These are phyloP conservation scores for Drosophila helvetica DNA, from an alignment of 2,888 invertebrate species.

Conservation along the genomic window DNA sequence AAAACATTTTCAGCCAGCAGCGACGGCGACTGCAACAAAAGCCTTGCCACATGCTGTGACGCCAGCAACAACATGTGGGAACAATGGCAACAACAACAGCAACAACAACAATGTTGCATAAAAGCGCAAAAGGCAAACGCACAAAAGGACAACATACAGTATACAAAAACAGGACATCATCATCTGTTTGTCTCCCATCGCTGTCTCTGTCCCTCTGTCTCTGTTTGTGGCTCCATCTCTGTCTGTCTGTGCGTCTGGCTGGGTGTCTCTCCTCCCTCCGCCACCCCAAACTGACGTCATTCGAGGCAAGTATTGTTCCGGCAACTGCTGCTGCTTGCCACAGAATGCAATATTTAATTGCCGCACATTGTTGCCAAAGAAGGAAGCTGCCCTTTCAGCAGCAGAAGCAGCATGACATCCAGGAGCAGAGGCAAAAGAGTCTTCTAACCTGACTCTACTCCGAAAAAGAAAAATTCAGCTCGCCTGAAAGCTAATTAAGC, in stretches of 20 bases:
- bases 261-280: no score
- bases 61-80: slow-evolving; percentile 55
- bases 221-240: neutral
- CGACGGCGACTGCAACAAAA: slow-evolving; percentile 45
- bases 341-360: slow-evolving; percentile 57
- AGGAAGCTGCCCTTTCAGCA: slow-evolving; percentile 19
- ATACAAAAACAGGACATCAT: slow-evolving; percentile 45
- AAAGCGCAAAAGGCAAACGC: slow-evolving; percentile 57
- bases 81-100: slow-evolving; percentile 43
- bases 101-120: slow-evolving; percentile 56
- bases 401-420: neutral
- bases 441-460: slow-evolving; percentile 43
- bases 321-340: slow-evolving; percentile 36
- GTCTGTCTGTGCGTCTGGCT: neutral
- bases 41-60: slow-evolving; percentile 64
- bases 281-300: slow-evolving; percentile 41
- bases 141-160: slow-evolving; percentile 56
- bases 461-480: slow-evolving; percentile 39
- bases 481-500: slow-evolving; percentile 74
- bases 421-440: neutral
- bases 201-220: slow-evolving; percentile 8
- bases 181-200: slow-evolving; percentile 37
- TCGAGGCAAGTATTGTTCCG: slow-evolving; percentile 58
- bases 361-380: slow-evolving; percentile 43
- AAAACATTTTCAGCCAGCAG: slow-evolving; percentile 49